These are phyloP conservation scores for Salarias fasciatus DNA, from an alignment of 2,797 vertebrate genomes.

Conservation along the genomic window DNA sequence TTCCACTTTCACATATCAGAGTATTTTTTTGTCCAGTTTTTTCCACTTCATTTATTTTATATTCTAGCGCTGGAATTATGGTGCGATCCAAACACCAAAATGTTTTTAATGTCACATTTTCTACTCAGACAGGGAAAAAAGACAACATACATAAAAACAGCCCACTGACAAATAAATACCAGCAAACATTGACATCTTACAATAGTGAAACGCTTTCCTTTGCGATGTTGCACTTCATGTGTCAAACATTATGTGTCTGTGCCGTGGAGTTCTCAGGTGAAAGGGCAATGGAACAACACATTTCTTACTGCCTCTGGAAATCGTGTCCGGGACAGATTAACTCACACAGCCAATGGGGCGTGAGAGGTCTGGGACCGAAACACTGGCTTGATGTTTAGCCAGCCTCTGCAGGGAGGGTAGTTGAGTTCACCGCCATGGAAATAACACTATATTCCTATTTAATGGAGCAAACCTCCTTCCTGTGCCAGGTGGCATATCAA, in stretches of 20 bases:
- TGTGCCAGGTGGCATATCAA: slow-evolving; percentile 22
- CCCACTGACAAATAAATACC: slow-evolving; percentile 81
- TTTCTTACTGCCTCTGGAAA: slow-evolving; percentile 71
- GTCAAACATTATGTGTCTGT: slow-evolving; percentile 56
- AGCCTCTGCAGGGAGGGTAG: slow-evolving; percentile 50
- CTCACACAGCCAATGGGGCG: slow-evolving; percentile 64
- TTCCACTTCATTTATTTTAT: slow-evolving; percentile 17
- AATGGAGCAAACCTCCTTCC: slow-evolving; percentile 45
- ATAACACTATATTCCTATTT: slow-evolving; percentile 56
- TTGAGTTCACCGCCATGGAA: slow-evolving; percentile 45
- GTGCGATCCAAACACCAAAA: slow-evolving; percentile 61
- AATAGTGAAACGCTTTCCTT: slow-evolving; percentile 53
- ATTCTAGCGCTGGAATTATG: slow-evolving; percentile 37
- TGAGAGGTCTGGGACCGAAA: slow-evolving; percentile 65
- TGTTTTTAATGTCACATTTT: slow-evolving; percentile 57
- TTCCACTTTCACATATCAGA: slow-evolving; percentile 63
- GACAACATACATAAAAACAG: slow-evolving; percentile 74
- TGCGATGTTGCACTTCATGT: slow-evolving; percentile 47
- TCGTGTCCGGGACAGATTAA: slow-evolving; percentile 74
- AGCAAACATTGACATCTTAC: slow-evolving; percentile 75
- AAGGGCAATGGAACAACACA: slow-evolving; percentile 65
- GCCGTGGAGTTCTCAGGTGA: slow-evolving; percentile 55
- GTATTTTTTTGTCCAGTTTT: slow-evolving; percentile 34
- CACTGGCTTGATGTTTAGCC: slow-evolving; percentile 78
- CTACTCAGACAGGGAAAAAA: slow-evolving; percentile 64